Conservation (phyloP, 2,888 invertebrate species). For the Chironomus tentans region DNA sequence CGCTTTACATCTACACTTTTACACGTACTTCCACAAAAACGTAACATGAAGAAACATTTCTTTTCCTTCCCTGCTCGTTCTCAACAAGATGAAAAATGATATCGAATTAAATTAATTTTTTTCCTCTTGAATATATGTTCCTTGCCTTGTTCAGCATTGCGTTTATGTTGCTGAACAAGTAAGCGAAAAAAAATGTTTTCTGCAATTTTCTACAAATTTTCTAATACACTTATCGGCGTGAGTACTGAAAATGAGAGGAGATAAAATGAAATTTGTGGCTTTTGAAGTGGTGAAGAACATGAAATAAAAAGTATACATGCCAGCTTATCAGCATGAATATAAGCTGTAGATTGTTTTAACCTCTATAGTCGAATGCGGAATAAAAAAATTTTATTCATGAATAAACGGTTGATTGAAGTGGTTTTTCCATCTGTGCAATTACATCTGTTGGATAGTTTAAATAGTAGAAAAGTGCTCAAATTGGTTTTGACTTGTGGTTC, state of each 20-base stretch:
- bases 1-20: slow-evolving; percentile 9
- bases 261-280: slow-evolving; percentile 3
- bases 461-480: too few species aligned
- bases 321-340: not conserved
- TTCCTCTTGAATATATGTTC: not conserved
- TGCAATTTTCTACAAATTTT: slow-evolving; percentile 1
- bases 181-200: not conserved
- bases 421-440: too few species aligned
- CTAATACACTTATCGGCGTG: not conserved
- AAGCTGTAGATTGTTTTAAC: not conserved
- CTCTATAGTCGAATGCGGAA: too few species aligned
- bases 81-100: not conserved
- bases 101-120: slow-evolving; percentile 12
- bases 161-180: not conserved
- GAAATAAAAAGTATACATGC: not conserved
- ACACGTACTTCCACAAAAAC: not conserved
- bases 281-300: not conserved
- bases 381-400: too few species aligned
- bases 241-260: not conserved
- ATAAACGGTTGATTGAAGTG: too few species aligned
- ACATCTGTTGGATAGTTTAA: too few species aligned
- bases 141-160: not conserved
- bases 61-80: not conserved
- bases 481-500: too few species aligned
- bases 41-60: not conserved